Percentiles rank a stretch among this genome's conserved stretches.
These are phyloP conservation scores for Pangasius krempfi DNA, from an alignment of 2,797 vertebrate species.

Conservation along the genomic window DNA sequence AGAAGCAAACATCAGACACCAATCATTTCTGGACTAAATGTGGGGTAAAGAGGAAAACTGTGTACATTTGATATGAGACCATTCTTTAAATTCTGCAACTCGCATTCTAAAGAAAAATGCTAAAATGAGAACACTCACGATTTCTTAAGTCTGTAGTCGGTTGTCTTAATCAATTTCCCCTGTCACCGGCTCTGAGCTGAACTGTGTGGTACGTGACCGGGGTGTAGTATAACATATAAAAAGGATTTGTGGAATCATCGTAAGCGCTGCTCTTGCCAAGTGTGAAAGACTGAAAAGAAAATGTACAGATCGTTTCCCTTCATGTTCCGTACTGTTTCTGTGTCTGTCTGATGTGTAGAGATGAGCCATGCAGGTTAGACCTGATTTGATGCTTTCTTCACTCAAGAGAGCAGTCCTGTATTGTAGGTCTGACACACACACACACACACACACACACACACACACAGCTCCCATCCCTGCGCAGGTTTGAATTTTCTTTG, in stretches of 20 bases:
- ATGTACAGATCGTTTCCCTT: conserved; percentile 35
- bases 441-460: not conserved
- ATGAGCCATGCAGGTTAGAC: conserved; percentile 9
- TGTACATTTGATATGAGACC: not conserved
- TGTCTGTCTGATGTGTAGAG: not conserved
- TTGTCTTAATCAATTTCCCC: not conserved
- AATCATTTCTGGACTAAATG: not conserved
- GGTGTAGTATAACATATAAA: not conserved
- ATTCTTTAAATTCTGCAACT: not conserved
- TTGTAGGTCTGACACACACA: not conserved
- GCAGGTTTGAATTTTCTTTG: not conserved
- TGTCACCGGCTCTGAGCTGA: not conserved
- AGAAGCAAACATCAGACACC: conserved; percentile 8
- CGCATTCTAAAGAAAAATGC: not conserved
- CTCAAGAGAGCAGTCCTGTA: not conserved
- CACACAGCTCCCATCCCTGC: not conserved
- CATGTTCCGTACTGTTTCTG: conserved; percentile 40
- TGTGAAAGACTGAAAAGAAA: conserved; percentile 48
- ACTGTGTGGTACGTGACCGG: not conserved
- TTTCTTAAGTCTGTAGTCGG: not conserved
- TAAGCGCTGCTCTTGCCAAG: not conserved
- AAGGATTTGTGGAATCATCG: not conserved
- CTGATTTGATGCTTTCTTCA: conserved; percentile 34
- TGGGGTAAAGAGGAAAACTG: conserved; percentile 5
- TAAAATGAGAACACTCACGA: not conserved